Evolutionary conservation across 2,797 vertebrate species (phyloP).

Genomic region (Limnodromus scolopaceus): DNA sequence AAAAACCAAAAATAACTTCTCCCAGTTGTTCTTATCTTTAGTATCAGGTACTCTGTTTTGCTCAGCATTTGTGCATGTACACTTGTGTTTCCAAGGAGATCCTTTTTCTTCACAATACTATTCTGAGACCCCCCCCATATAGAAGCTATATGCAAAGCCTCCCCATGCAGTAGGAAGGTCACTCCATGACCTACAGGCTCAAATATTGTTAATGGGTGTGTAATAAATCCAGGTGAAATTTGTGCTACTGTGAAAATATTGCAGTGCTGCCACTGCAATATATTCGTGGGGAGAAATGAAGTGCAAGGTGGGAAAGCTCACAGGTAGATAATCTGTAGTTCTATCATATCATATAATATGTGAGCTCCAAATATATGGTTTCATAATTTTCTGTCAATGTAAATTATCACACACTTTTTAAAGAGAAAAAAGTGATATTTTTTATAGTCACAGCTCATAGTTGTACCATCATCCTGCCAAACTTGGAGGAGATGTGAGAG

Average conservation of each 20-base stretch:
- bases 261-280: neutral
- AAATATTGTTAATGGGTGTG: neutral
- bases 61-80: accelerated
- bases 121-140: neutral
- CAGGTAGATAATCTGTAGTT: neutral
- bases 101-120: neutral
- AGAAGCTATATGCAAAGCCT: neutral
- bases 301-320: neutral
- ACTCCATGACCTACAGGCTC: neutral
- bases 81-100: neutral
- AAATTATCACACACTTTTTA: neutral
- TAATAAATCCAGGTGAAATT: neutral
- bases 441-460: neutral
- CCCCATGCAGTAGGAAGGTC: neutral
- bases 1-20: neutral
- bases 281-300: neutral
- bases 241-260: neutral
- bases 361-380: neutral
- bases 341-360: neutral
- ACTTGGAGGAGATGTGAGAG: neutral
- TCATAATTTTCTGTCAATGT: neutral
- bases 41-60: neutral
- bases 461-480: accelerated
- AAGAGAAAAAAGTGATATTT: neutral
- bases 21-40: neutral